Evolutionary conservation across 1,140 invertebrate genomes (phyloP), one percentile per base, ranked within the genome.

Genomic region (Drosophila trapezifrons): DNA sequence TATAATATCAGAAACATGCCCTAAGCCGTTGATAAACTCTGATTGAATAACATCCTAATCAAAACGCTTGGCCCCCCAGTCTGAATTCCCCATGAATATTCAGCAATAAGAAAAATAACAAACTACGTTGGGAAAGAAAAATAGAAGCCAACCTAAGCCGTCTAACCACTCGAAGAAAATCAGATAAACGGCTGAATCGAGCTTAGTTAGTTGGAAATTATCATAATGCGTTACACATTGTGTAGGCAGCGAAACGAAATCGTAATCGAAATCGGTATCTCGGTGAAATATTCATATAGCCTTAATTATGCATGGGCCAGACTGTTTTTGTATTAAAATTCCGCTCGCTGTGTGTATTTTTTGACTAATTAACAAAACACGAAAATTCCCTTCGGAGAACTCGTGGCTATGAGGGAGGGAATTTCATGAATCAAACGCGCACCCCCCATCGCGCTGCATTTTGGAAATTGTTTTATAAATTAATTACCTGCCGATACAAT

Each of bases 131-230:
- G 7, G 49, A 15, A 52, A 52, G 13, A 29, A 52, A 54, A 54
- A 54, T 54, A 54, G 51, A 54, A 54, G 51, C 51, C 12, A 37
- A 22, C 4, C 15, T 32, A 47, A 63, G 56, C 18, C 42, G 58
- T 63, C 59, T 54, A 60, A 70, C 79, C 75, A 83, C 76, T 84
- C 63, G 71, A 79, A 58, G 65, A 67, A 80, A 84, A 83, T 80
- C 71, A 84, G 80, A 83, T 83, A 84, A 84, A 84, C 80, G 15
- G 51, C 35, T 54, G 51, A 54, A 54, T 22, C 12, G 15, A 83
- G 72, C 38, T 74, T 72, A 54, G 49, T 52, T 52, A 52, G 51
- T 54, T n/a, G 51, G 32, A 37, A 54, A 54, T 54, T 54, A 54
- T 37, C 51, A 54, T 54, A 54, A 54, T 54, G 51, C 51, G 80